Base-by-base conservation (phyloP, 2,888 invertebrate genomes). In the Selenia dentaria region DNA sequence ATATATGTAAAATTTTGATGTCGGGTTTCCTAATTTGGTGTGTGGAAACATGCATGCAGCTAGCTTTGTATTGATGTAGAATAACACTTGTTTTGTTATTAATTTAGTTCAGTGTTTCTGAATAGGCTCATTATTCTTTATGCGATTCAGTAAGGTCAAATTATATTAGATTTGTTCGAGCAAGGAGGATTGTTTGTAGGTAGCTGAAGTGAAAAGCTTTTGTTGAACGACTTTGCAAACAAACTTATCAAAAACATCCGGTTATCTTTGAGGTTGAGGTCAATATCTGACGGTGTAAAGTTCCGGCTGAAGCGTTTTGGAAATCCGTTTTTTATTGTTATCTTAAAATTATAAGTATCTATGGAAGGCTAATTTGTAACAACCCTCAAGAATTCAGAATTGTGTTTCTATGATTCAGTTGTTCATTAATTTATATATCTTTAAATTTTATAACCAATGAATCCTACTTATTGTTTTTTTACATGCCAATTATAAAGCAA, bases 31-130 rank as follows among this genome's bases (percentile, higher is more conserved):
- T 27, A 26, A 9, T 27, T 45, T 28, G 27, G 36, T 35, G 22
- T 39, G n/a, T 39, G 25, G 8, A 39, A 43, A 8, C 27, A 13
- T 33, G 46, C 40, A 47, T 47, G 46, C 24, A 34, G 13, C 12
- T 33, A 3, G 13, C 12, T 24, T 12, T 8, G 6, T 2, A 14
- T 28, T 14, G 12, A 13, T 2, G 8, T 5, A 22, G n/a, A 22
- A 12, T 25, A 13, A 25, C 20, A n/a, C n/a, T n/a, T n/a, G n/a
- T 6, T 10, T 9, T 16, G 10, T 14, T 6, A 1, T 9, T 22
- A 22, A 22, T 22, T 22, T 16, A 3, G 16, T 16, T 2, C 16
- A 4, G 16, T 8, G 5, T 22, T 22, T 22, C 3, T 22, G 8
- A 22, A 22, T 22, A 8, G 8, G 22, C 6, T 6, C 8, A 8